Percentiles rank a stretch among this genome's conserved stretches.
phyloP scores from a whole-genome alignment of 2,113 vertebrate species.

The Erpornis zantholeuca region DNA sequence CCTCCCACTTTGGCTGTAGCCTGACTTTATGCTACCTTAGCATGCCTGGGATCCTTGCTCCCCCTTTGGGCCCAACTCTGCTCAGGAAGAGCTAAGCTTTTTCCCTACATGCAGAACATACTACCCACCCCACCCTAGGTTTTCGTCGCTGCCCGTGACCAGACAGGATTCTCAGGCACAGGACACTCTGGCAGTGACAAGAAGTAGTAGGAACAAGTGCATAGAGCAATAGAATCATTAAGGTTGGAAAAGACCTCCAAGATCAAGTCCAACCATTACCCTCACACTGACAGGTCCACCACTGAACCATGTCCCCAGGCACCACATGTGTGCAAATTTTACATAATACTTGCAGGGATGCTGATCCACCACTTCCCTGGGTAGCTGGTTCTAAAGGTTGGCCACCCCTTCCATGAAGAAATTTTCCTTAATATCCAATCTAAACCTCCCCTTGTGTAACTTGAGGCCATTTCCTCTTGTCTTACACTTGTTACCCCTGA shows the following conservation, averaged over 20 bases:
- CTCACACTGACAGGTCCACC: not conserved
- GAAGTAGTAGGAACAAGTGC: not conserved
- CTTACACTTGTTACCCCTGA: not conserved
- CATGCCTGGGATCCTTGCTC: not conserved
- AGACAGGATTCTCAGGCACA: not conserved
- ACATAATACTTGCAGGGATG: not conserved
- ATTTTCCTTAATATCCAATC: not conserved
- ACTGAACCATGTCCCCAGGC: not conserved
- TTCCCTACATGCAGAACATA: rapidly evolving
- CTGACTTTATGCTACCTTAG: not conserved
- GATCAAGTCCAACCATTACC: not conserved
- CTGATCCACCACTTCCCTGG: not conserved
- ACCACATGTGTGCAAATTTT: not conserved
- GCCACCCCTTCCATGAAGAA: not conserved
- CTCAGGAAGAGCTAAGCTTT: not conserved
- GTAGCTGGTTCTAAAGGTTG: not conserved
- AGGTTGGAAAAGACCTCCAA: not conserved
- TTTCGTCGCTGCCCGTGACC: not conserved
- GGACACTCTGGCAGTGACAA: not conserved
- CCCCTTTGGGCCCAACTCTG: not conserved
- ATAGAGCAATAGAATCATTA: not conserved
- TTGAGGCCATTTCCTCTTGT: not conserved
- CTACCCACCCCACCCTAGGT: not conserved
- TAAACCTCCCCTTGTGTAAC: not conserved
- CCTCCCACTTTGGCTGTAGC: not conserved